Base-by-base conservation (phyloP, 1,140 invertebrate genomes). In the Pogonus chalceus region DNA sequence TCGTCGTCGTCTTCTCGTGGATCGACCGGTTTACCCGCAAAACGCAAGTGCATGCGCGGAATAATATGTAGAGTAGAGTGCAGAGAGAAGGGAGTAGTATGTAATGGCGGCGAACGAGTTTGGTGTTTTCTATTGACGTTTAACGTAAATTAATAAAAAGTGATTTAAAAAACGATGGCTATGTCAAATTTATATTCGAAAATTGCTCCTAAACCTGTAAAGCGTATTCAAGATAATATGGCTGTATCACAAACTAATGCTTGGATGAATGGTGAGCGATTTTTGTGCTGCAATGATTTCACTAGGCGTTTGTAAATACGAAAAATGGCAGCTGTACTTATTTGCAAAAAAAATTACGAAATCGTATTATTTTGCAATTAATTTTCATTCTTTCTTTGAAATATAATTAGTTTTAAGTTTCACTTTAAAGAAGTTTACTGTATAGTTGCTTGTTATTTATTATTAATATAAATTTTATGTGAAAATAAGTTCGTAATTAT, bases 221-320 rank as follows among this genome's bases (percentile, higher is more conserved):
- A 83, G 69, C 76, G 82, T 56, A 75, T 79, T 65, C 79, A 80
- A 62, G 80, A 83, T 58, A 81, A 77, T 65, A 80, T 87, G 72
- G 76, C 82, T n/a, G 81, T 87, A 53, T 80, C 84, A 52, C 85
- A 88, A 74, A 84, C 85, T 10, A 87, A 84, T 68, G 76, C 85
- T 60, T 90, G 86, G 86, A 84, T 87, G 72, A 88, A 88, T 69
- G 85, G 86, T 88, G 76, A 85, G 83, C 47, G 46, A 55, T 43
- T 12, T 43, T 18, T 12, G 3, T 12, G 18, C 37, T 9, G 26
- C 7, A 43, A 43, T n/a, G n/a, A n/a, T n/a, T n/a, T 18, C 37
- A 43, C 9, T 43, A 16, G 37, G 37, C 37, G 37, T 18, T 43
- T 12, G 18, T 43, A 43, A 43, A 43, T 43, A 43, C 9, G 37